Conservation (phyloP, 2,797 vertebrate species). For the Darevskia nairensis region DNA sequence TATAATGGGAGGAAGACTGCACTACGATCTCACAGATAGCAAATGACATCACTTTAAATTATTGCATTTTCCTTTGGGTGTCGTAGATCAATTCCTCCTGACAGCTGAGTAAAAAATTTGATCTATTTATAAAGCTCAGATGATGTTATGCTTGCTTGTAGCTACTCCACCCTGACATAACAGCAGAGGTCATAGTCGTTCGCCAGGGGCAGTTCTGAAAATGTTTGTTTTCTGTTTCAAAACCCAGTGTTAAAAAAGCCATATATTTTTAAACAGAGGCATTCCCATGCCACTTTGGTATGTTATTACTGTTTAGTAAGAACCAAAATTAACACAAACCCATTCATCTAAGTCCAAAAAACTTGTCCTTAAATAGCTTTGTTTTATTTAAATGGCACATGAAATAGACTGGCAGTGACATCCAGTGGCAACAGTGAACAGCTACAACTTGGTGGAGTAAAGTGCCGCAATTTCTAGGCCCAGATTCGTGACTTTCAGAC, state of each 20-base stretch:
- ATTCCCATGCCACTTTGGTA: slow-evolving; percentile 4
- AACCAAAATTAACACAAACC: slow-evolving; percentile 9
- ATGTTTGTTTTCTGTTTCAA: slow-evolving; percentile 14
- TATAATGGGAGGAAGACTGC: not conserved
- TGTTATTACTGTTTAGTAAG: not conserved
- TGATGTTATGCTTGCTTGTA: slow-evolving; percentile 6
- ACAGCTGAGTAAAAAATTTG: not conserved
- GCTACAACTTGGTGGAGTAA: not conserved
- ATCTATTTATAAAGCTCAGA: not conserved
- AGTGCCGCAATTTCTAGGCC: too few species aligned
- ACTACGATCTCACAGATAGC: not conserved
- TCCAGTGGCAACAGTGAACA: slow-evolving; percentile 32
- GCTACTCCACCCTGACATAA: slow-evolving; percentile 3
- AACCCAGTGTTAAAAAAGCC: not conserved
- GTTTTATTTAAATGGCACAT: slow-evolving; percentile 1
- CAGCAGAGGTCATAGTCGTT: slow-evolving; percentile 7
- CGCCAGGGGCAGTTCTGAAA: slow-evolving; percentile 4
- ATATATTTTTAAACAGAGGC: not conserved
- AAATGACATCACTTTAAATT: not conserved
- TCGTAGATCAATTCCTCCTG: not conserved
- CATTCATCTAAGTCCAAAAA: not conserved
- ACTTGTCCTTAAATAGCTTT: slow-evolving; percentile 11
- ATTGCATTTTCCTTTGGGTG: not conserved
- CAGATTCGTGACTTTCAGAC: too few species aligned
- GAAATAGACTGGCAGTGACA: slow-evolving; percentile 8